These are phyloP conservation scores for Podarcis lilfordi DNA, from an alignment of 2,797 vertebrate genomes.

Conservation along the genomic window DNA sequence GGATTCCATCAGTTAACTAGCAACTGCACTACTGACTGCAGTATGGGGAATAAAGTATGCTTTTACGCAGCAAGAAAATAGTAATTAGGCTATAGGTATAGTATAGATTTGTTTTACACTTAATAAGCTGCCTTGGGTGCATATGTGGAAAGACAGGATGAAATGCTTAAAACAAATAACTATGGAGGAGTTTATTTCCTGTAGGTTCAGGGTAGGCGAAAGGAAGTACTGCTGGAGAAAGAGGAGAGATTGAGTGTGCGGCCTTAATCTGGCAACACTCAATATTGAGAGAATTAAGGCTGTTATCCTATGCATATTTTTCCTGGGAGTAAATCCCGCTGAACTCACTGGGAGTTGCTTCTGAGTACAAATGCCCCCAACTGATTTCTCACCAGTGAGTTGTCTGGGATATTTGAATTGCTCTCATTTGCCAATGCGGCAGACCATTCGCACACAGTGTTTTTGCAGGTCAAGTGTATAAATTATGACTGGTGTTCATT, in stretches of 20 bases:
- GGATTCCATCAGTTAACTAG: background rate
- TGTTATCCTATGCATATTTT: background rate
- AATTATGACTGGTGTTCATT: background rate
- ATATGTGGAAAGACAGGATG: background rate
- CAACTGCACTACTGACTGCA: background rate
- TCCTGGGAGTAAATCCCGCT: background rate
- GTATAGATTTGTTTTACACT: background rate
- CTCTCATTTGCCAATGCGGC: background rate
- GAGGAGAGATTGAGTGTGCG: no score
- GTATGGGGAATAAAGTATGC: no score
- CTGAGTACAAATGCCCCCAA: background rate
- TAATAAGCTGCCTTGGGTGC: background rate
- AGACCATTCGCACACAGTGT: background rate
- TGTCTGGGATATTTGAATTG: background rate
- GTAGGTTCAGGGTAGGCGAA: background rate
- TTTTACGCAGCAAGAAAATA: background rate
- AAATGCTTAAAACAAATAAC: background rate
- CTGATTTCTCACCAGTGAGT: background rate
- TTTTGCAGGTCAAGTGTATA: conserved; percentile 16
- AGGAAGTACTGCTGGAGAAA: background rate
- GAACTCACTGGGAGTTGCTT: background rate
- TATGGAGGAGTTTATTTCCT: background rate
- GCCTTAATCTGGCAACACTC: background rate
- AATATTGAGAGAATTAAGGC: background rate
- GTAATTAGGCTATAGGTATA: background rate